Evolutionary conservation across 2,888 invertebrate species (phyloP), one percentile per base, ranked within the genome.

Genomic region (Tupiocoris notatus): DNA sequence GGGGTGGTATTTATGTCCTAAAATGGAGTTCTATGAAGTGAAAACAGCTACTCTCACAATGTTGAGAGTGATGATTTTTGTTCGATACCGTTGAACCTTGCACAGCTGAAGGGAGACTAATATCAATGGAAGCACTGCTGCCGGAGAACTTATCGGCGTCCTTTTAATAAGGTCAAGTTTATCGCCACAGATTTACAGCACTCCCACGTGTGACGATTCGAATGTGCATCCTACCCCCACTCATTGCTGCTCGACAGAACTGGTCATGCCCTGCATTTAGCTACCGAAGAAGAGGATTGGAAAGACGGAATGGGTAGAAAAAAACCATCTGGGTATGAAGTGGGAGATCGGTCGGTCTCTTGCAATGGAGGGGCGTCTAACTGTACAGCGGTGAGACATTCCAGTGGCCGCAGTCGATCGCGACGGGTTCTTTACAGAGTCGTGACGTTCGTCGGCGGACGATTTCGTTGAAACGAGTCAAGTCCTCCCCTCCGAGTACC

Each of bases 341-440:
- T 17, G 59, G 59, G 59, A 59, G 59, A n/a, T 6, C n/a, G n/a
- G 59, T 17, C n/a, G 59, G 21, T 3, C 20, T n/a, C 63, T n/a
- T 7, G n/a, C 21, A n/a, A 18, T 20, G 59, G 70, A 54, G 70
- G 25, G 39, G 70, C 70, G 18, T 23, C 70, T 70, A 70, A 70
- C 70, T 24, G 70, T 58, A 59, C 70, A 58, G 25, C 59, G 23
- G 61, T 39, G 59, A 59, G 58, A 58, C 70, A 70, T 70, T 70
- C 70, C 70, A 70, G 70, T 70, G 70, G 20, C 39, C 70, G 58
- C 59, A n/a, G 20, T 20, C 59, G 59, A 18, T 20, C 20, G 59
- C 24, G 17, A 17, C 62, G 74, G 22, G 64, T n/a, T 59, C 39
- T 12, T 71, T 21, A 22, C 17, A 62, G 73, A 39, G 23, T 23